Evolutionary conservation across 1,140 invertebrate species (phyloP), one percentile per base, ranked within the genome.

Genomic region (Calliopsis andreniformis): DNA sequence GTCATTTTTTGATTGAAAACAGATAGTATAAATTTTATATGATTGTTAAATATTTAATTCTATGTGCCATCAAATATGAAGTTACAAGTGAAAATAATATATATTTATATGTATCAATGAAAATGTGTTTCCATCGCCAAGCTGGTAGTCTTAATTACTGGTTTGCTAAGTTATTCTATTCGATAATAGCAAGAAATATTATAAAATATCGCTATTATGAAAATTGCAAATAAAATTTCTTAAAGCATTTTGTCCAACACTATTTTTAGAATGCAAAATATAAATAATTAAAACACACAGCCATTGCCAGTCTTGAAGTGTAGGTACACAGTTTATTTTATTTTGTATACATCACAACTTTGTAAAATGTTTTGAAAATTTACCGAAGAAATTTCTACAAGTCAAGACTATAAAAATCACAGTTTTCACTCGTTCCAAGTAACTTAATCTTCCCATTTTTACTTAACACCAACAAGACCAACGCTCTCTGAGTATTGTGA

Each of bases 271-370:
- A 55, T n/a, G 4, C 20, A 43, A 69, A 2, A 56, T 30, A 14
- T 3, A 20, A 55, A 39, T 86, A 71, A 87, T 87, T 86, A 70
- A 83, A 86, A 88, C 84, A 88, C 84, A 87, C 85, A 87, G 81
- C 78, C 82, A 83, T 84, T 87, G 87, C 76, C 83, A 87, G 87
- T 88, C 85, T 88, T 87, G 86, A 82, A 87, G 85, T 87, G 79
- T 84, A 87, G 85, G 81, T 88, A 88, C 82, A 88, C 69, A 79
- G 80, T 79, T 73, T 76, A 63, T 80, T 80, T 80, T 64, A 55
- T 70, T 76, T 76, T 68, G 73, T 84, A 82, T 82, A 84, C 82
- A 58, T 70, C 71, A 84, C 71, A 82, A 85, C 55, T 75, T 84
- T 82, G 83, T 84, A 84, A 83, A 84, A 84, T 51, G 49, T 84